Evolutionary conservation across 2,888 invertebrate species (phyloP), one percentile per base, ranked within the genome.

Genomic region (Ferrisia virgata): DNA sequence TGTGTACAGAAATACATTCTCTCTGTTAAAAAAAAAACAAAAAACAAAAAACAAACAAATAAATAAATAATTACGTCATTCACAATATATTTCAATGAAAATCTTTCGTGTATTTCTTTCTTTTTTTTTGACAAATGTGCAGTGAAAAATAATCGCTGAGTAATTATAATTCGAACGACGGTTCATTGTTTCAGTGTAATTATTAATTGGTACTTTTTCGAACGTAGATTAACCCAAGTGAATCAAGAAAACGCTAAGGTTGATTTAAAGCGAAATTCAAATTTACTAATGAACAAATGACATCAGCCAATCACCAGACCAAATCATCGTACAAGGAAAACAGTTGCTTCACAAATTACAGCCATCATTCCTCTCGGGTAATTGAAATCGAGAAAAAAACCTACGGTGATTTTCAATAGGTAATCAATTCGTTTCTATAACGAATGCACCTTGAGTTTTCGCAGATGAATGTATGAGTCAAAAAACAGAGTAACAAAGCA

Each of bases 1-100:
- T 88, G 86, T 89, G 89, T 85, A 90, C 88, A 15, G 89, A 89
- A 86, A 89, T 89, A 86, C 89, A 89, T 86, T 89, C 89, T 87
- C 89, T 86, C 87, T 86, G 85, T 1, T 11, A 43, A 5, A 47
- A 80, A 31, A 43, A n/a, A 11, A 43, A 33, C 25, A 13, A 6
- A 43, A 79, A 40, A 79, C 31, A 80, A 40, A n/a, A n/a, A n/a
- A n/a, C n/a, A n/a, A 28, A 25, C 33, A 40, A 40, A 31, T 28
- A 43, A 31, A 69, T 31, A 58, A 53, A 18, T n/a, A n/a, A n/a
- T 31, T 18, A 33, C 64, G 18, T 47, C 33, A 25, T 82, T 11
- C 13, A 2, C 2, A 64, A 40, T 25, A 22, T 78, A 39, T 13
- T 43, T 28, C 28, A 25, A 47, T 79, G 15, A 18, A 25, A 22